phyloP scores from a whole-genome alignment of 2,888 invertebrate genomes.

The Pardosa pseudoannulata region DNA sequence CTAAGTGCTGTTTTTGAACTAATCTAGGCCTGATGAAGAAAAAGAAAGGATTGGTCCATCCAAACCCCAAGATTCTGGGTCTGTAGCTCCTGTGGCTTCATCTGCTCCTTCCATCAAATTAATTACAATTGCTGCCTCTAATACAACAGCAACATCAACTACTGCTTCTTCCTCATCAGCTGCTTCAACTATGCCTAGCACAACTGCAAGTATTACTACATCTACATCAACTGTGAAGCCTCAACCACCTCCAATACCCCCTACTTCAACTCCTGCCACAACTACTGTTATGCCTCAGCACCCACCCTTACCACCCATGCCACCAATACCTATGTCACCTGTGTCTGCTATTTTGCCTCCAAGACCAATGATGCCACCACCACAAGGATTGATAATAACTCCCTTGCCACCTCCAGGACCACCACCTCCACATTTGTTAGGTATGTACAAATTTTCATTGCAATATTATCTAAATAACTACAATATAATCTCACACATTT shows the following conservation, averaged over 20 bases:
- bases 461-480: no score
- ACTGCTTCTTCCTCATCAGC: conserved; percentile 78
- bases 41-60: conserved; percentile 96
- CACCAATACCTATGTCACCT: conserved; percentile 76
- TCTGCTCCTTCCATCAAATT: conserved; percentile 76
- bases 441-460: conserved; percentile 76
- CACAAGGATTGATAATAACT: conserved; percentile 74
- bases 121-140: conserved; percentile 28
- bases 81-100: conserved; percentile 20
- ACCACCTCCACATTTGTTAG: conserved; percentile 81
- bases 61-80: conserved; percentile 69
- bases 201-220: conserved; percentile 75
- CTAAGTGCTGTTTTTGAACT: no score
- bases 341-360: conserved; percentile 76
- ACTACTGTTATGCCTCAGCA: conserved; percentile 66
- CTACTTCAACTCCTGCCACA: conserved; percentile 70
- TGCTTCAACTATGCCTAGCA: conserved; percentile 32
- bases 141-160: conserved; percentile 76
- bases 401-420: conserved; percentile 72
- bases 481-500: no score
- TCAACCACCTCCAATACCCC: conserved; percentile 72
- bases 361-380: conserved; percentile 75
- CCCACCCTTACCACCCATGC: conserved; percentile 78
- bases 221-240: conserved; percentile 69
- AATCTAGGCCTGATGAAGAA: conserved; percentile 88